These are phyloP conservation scores for Meteorus cinctellus DNA, from an alignment of 2,888 invertebrate species.

Conservation along the genomic window DNA sequence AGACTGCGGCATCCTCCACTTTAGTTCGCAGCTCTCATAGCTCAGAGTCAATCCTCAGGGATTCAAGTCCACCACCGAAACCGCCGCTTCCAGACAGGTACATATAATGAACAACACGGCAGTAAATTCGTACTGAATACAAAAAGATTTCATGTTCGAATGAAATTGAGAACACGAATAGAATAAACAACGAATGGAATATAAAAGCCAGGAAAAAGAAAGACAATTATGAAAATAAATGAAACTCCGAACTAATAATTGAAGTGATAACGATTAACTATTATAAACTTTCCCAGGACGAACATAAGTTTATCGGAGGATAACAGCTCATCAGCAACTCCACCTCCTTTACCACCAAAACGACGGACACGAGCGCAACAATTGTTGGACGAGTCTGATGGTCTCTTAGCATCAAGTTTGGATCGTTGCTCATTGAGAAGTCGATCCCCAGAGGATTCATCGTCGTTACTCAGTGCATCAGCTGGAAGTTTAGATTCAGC, in stretches of 20 bases:
- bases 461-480: slow-evolving; percentile 80
- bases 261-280: not conserved
- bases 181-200: not conserved
- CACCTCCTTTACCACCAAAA: slow-evolving; percentile 87
- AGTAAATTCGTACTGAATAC: not conserved
- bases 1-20: slow-evolving; percentile 75
- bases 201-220: not conserved
- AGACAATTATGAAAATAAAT: slow-evolving; percentile 14
- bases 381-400: slow-evolving; percentile 73
- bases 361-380: slow-evolving; percentile 77
- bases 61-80: slow-evolving; percentile 86
- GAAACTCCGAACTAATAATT: not conserved
- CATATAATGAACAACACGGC: slow-evolving; percentile 46
- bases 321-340: slow-evolving; percentile 79
- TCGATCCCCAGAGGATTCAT: slow-evolving; percentile 82
- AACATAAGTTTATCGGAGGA: slow-evolving; percentile 68
- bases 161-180: not conserved
- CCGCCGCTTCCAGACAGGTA: slow-evolving; percentile 89
- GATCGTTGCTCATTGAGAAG: slow-evolving; percentile 85
- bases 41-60: slow-evolving; percentile 85
- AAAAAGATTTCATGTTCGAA: not conserved
- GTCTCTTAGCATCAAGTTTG: slow-evolving; percentile 79
- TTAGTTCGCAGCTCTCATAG: slow-evolving; percentile 86
- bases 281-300: slow-evolving; percentile 53
- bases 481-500: slow-evolving; percentile 91